Evolutionary conservation across 2,797 vertebrate species (phyloP), one percentile per base, ranked within the genome.

Genomic region (Anguilla anguilla): DNA sequence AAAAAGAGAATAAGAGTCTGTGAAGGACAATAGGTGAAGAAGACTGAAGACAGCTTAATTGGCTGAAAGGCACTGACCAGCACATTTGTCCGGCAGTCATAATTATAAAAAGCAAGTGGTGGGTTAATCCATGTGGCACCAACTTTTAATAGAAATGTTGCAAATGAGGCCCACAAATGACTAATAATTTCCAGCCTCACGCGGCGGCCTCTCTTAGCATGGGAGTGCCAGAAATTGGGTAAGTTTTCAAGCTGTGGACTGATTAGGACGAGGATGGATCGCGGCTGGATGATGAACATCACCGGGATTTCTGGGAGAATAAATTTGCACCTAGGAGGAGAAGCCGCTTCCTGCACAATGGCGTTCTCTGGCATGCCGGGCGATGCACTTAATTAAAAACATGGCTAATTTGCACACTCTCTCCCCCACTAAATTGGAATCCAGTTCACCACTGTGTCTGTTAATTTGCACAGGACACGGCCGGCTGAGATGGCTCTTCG

Each of bases 401-500:
- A 96, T 95, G 96, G 96, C 96, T 99, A 98, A 99, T 99, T 99
- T 98, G 96, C 98, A 98, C 97, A 97, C 96, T 95, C 94, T 95
- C 93, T 94, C 97, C 94, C 95, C 96, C 85, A 96, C 96, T 97
- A 97, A 98, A 98, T 97, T 97, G 95, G 97, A 98, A 96, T 96
- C 95, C 94, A 97, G 96, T 98, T 98, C 97, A 97, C 98, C 97
- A 97, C 98, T 97, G 98, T 96, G 98, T 97, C 96, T 98, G 97
- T 98, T 99, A 98, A 99, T 99, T 99, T 98, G 95, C 94, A 93
- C 96, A 96, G 97, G 98, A 98, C 97, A 97, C 97, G 96, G 95
- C 98, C 96, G 93, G 95, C 97, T 96, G 96, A 94, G 96, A 95
- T 94, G 94, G 93, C 95, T 96, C 92, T 96, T 96, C 95, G 94